These are phyloP conservation scores for Seira musarum DNA, from an alignment of 2,888 invertebrate genomes.

Conservation along the genomic window DNA sequence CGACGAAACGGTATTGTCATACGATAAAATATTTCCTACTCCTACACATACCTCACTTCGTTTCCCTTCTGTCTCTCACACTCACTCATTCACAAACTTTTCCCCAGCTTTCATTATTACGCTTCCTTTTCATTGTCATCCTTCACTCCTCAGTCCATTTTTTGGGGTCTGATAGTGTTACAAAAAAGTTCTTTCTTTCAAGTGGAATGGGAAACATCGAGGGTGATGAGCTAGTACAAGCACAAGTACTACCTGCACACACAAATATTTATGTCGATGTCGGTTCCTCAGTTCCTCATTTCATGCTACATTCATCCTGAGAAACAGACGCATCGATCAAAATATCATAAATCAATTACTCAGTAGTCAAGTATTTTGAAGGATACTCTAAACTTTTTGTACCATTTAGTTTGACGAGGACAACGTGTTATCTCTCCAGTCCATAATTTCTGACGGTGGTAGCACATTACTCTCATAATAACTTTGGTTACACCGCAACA, in stretches of 20 bases:
- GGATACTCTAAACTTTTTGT: constrained; percentile 32
- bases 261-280: too few relatives aligned
- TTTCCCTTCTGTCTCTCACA: too few relatives aligned
- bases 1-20: constrained; percentile 15
- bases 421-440: constrained; percentile 26
- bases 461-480: too few relatives aligned
- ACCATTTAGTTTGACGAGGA: constrained; percentile 21
- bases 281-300: too few relatives aligned
- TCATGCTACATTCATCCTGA: neutral
- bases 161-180: too few relatives aligned
- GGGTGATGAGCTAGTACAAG: too few relatives aligned
- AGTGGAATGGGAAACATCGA: too few relatives aligned
- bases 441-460: constrained; percentile 11
- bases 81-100: constrained; percentile 3
- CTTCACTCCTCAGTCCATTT: too few relatives aligned
- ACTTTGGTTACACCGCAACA: too few relatives aligned
- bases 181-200: too few relatives aligned
- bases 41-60: neutral
- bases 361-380: constrained; percentile 40
- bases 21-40: constrained; percentile 26
- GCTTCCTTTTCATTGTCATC: neutral
- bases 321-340: constrained; percentile 31
- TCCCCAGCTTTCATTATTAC: constrained; percentile 10
- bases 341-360: constrained; percentile 45
- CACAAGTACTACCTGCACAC: too few relatives aligned